Evolutionary conservation across 2,113 vertebrate species (phyloP), one percentile per base, ranked within the genome.

Genomic region (Hylia prasina): DNA sequence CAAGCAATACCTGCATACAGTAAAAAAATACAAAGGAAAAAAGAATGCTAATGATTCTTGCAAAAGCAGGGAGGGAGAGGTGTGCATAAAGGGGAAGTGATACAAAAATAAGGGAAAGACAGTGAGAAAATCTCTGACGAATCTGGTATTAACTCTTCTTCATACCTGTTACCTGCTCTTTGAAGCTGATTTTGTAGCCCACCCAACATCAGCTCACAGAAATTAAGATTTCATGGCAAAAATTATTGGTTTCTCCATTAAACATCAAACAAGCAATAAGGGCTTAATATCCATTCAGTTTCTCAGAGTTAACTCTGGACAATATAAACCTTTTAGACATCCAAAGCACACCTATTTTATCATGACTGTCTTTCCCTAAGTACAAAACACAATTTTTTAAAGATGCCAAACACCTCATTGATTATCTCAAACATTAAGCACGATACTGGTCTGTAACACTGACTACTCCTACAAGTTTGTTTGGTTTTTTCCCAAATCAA

Each of bases 401-500:
- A 61, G 54, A 73, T 1, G 3, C 4, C 30, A 70, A 73, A 73
- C n/a, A 63, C 47, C 31, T 65, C 24, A 53, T 3, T 22, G 25
- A 66, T 21, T 40, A 45, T 35, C 45, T 90, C 2, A 1, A 73
- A 73, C 28, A 84, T 15, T 35, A 84, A 66, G 20, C 33, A 54
- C 0, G 0, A 25, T 3, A 27, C 10, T 30, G 51, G 19, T 27
- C 35, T 45, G 17, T 58, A 56, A n/a, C 18, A 70, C 0, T 64
- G 35, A 23, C 44, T 31, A 71, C 27, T 56, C 48, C 30, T 5
- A 71, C 11, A 50, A 2, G 3, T 66, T 70, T 64, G 3, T 31
- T 77, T 54, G 39, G 1, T 16, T 60, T 40, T 66, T 64, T 31
- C 18, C 27, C 39, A 84, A 17, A 51, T 40, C 39, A 66, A 69